Conservation (phyloP, 2,888 invertebrate genomes). For the Parnassius orleans region DNA sequence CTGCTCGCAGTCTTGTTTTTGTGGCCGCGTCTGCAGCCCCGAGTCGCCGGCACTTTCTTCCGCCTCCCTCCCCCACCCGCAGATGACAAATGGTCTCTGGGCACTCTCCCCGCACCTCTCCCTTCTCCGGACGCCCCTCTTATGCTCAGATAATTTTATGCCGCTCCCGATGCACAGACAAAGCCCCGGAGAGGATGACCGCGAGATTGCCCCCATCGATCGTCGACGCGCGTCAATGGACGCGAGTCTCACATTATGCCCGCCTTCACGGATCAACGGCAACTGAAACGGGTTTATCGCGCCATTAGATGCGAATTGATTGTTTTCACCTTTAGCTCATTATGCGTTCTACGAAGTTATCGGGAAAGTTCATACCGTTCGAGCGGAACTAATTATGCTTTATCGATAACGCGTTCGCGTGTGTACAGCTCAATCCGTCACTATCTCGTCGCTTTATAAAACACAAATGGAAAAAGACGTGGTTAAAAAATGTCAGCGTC, state of each 20-base stretch:
- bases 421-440: conserved; percentile 8
- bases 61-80: conserved; percentile 56
- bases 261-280: conserved; percentile 61
- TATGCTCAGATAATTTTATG: conserved; percentile 79
- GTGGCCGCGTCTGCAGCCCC: conserved; percentile 77
- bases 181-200: conserved; percentile 63
- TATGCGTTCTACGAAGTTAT: conserved; percentile 18
- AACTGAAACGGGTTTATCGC: conserved; percentile 60
- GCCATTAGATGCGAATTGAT: conserved; percentile 58
- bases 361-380: conserved; percentile 14
- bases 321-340: conserved; percentile 34
- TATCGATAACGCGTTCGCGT: conserved; percentile 12
- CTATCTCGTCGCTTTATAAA: background rate
- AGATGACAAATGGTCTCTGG: conserved; percentile 79
- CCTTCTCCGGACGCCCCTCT: conserved; percentile 41
- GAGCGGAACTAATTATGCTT: conserved; percentile 19
- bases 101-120: conserved; percentile 61
- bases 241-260: conserved; percentile 66
- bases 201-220: conserved; percentile 71
- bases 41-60: conserved; percentile 68
- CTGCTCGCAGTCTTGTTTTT: conserved; percentile 76
- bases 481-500: conserved; percentile 71
- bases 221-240: conserved; percentile 67
- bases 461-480: conserved; percentile 58
- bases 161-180: conserved; percentile 67